These are phyloP conservation scores for Brachypodius melanocephalos DNA, from an alignment of 2,113 vertebrate genomes.

Conservation along the genomic window DNA sequence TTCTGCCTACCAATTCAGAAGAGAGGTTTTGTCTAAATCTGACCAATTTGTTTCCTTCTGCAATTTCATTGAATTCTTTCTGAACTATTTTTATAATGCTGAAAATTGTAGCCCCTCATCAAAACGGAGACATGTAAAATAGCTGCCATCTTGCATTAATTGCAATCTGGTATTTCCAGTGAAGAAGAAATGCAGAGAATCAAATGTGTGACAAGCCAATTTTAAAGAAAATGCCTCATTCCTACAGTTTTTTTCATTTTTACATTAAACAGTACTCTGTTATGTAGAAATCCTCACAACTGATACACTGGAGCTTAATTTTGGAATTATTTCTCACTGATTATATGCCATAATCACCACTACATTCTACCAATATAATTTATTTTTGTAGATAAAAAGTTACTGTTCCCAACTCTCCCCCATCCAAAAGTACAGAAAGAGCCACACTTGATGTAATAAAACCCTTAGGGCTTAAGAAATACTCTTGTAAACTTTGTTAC, in stretches of 20 bases:
- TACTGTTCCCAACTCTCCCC: neutral
- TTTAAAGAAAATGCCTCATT: neutral
- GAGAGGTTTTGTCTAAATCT: neutral
- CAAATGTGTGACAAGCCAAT: neutral
- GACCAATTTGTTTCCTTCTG: neutral
- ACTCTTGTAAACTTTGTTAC: neutral
- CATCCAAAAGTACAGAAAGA: neutral
- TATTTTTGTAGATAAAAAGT: neutral
- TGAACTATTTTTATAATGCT: neutral
- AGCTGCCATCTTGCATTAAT: neutral
- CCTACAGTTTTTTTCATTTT: neutral
- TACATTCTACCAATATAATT: neutral
- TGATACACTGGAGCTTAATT: neutral
- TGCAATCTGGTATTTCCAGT: neutral
- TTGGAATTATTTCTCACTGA: neutral
- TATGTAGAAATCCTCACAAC: neutral
- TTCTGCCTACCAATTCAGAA: neutral
- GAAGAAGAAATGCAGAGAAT: neutral
- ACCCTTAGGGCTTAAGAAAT: neutral
- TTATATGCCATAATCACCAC: neutral
- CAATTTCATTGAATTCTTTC: neutral
- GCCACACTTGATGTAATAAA: neutral
- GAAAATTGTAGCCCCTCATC: neutral
- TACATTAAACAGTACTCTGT: neutral
- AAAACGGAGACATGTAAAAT: neutral